These are phyloP conservation scores for Cyanocitta stelleri DNA, from an alignment of 2,113 vertebrate species.

Conservation along the genomic window DNA sequence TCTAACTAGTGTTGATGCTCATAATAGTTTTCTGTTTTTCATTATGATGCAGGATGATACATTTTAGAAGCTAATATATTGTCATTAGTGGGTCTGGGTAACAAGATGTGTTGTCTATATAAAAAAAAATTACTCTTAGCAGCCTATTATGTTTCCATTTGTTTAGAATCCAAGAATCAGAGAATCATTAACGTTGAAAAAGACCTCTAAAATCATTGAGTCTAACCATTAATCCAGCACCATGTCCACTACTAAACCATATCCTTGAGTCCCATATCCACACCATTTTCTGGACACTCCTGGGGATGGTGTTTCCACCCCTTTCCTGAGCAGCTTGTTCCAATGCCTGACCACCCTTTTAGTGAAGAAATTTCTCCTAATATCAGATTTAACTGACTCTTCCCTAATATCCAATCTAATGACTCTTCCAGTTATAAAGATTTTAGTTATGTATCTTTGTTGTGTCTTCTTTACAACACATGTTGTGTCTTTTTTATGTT, in stretches of 20 bases:
- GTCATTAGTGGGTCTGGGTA: background rate
- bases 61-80: background rate
- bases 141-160: background rate
- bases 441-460: background rate
- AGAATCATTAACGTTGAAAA: background rate
- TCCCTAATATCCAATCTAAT: background rate
- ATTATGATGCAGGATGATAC: background rate
- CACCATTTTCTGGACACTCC: background rate
- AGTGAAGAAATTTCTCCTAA: background rate
- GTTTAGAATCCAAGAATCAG: background rate
- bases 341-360: background rate
- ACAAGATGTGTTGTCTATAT: background rate
- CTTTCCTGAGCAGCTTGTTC: background rate
- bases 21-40: background rate
- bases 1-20: background rate
- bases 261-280: background rate
- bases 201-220: background rate
- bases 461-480: background rate
- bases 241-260: background rate
- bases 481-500: background rate
- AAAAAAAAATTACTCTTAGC: background rate
- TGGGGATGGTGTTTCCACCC: background rate
- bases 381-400: background rate
- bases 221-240: background rate
- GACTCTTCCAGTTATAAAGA: background rate